phyloP scores from a whole-genome alignment of 64 coral and sea anemone genomes.

The Montipora capricornis region DNA sequence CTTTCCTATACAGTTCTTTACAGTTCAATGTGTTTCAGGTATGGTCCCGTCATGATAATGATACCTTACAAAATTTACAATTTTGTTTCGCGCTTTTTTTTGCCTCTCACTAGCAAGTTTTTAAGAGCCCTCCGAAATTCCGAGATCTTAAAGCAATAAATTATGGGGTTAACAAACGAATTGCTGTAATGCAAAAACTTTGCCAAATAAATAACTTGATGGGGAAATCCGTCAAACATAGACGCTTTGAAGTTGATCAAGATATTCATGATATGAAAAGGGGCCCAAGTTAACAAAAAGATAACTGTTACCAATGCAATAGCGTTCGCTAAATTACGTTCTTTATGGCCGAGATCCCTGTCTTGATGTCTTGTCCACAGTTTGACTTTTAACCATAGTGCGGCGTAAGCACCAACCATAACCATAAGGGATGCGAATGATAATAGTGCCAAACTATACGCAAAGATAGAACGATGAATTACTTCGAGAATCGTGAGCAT shows the following conservation, averaged over 20 bases:
- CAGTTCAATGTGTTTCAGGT: too few species aligned
- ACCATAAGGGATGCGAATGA: constrained; percentile 73
- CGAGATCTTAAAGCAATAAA: constrained; percentile 85
- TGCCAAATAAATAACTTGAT: constrained; percentile 68
- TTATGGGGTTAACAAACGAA: constrained; percentile 82
- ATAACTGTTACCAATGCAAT: constrained; percentile 84
- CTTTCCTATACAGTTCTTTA: too few species aligned
- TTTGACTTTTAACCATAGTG: constrained; percentile 90
- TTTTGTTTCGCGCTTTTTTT: constrained; percentile 12
- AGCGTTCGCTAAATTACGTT: constrained; percentile 69
- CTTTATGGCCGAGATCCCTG: constrained; percentile 28
- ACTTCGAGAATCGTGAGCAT: constrained; percentile 38
- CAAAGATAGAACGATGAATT: constrained; percentile 44
- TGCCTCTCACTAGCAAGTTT: background rate
- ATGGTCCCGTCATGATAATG: background rate
- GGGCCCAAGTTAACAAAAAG: constrained; percentile 82
- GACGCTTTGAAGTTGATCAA: constrained; percentile 73
- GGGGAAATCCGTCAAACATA: constrained; percentile 44
- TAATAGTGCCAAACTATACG: constrained; percentile 64
- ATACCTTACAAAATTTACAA: background rate
- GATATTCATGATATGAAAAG: constrained; percentile 93
- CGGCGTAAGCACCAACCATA: constrained; percentile 59
- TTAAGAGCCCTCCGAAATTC: constrained; percentile 61
- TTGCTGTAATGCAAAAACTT: constrained; percentile 94
- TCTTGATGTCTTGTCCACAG: constrained; percentile 42